Base-by-base conservation (phyloP, 2,797 vertebrate species). In the Gymnoscopelus braueri region DNA sequence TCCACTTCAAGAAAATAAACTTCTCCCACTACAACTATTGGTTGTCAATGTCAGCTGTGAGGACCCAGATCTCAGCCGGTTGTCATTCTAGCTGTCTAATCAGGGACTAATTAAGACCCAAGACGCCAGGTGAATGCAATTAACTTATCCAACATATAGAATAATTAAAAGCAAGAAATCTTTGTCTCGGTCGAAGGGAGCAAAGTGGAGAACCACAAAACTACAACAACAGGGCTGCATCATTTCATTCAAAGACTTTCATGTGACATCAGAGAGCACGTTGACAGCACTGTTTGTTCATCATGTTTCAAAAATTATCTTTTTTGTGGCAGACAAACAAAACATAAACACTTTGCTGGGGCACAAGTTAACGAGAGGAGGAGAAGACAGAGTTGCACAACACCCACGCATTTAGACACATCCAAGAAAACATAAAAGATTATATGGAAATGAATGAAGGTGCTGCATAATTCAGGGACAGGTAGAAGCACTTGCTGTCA, bases 391-490 rank as follows among this genome's bases (percentile, higher is more conserved):
- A 81, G 74, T 64, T 69, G 58, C 71, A 72, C 60, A 58, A 60
- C 62, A 73, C 78, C 60, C 59, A 53, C 35, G 67, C 48, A 59
- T 77, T 44, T 74, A 50, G 67, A 72, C 65, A 59, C 58, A 50
- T 60, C 67, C 57, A 63, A 44, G 8, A 8, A 23, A 60, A 79
- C 65, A 67, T 62, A 59, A 78, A 87, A 65, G 48, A 56, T 54
- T 2, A 59, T 19, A 64, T 77, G 66, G 81, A 72, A 86, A 81
- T 80, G 69, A 87, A 80, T 78, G 69, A 83, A 24, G 35, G 24
- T 26, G 59, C 60, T 84, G 62, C 72, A 89, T 89, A 68, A 89
- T 87, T 84, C 61, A 89, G 74, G 4, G 61, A 19, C 65, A 59
- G 61, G 64, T 77, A 71, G 64, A 66, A 44, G 32, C 60, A 65